phyloP scores from a whole-genome alignment of 64 coral and sea anemone species.

The Hydrozoanthus tunicans region DNA sequence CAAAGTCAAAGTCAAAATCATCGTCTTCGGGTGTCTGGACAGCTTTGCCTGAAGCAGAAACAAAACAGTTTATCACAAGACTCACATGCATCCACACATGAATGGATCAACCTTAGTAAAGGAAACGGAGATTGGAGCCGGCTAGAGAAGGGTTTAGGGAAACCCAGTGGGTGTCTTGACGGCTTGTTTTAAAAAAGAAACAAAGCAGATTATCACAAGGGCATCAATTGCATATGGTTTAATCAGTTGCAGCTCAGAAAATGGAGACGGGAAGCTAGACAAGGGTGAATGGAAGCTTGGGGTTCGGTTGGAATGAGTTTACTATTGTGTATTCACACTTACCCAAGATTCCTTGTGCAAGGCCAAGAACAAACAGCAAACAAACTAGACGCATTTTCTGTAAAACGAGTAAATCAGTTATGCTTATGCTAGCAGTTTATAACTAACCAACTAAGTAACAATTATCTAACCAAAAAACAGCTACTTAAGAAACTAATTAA shows the following conservation, averaged over 20 bases:
- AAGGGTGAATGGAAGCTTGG: too few species aligned
- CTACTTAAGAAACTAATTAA: neutral
- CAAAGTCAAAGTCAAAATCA: slow-evolving; percentile 32
- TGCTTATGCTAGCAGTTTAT: neutral
- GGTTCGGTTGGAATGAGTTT: too few species aligned
- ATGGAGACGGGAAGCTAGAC: too few species aligned
- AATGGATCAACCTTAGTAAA: too few species aligned
- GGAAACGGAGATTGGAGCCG: too few species aligned
- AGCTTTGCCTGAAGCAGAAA: slow-evolving; percentile 24
- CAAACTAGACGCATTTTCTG: slow-evolving; percentile 52
- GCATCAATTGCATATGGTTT: too few species aligned
- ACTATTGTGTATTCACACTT: neutral
- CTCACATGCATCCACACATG: too few species aligned
- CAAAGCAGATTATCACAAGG: neutral
- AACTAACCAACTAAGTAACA: neutral
- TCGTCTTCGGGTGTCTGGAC: slow-evolving; percentile 3
- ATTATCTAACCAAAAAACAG: neutral
- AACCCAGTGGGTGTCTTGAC: neutral
- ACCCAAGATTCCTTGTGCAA: slow-evolving; percentile 41
- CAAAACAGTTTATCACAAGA: neutral
- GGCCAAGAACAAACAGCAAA: neutral
- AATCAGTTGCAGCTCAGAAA: too few species aligned
- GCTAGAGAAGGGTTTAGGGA: too few species aligned
- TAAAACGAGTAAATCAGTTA: neutral
- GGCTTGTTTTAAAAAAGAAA: slow-evolving; percentile 19